Conservation (phyloP, 2,797 vertebrate genomes). For the Mormyrus proboscirostris region DNA sequence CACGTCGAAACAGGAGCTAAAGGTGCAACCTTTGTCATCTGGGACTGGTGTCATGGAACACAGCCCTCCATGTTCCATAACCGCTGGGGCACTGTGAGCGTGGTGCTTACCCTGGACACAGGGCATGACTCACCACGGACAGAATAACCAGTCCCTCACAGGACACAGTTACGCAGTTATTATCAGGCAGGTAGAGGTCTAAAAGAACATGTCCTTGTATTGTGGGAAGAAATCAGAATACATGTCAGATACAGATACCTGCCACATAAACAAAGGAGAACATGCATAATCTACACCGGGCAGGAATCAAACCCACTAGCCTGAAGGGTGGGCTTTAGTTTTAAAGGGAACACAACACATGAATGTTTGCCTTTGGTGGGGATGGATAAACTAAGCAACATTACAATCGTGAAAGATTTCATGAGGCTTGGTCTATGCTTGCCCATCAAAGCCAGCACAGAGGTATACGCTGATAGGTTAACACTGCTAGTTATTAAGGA, state of each 20-base stretch:
- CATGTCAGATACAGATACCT: not conserved
- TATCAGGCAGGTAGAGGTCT: not conserved
- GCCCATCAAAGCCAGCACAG: not conserved
- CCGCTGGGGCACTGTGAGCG: not conserved
- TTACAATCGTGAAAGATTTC: not conserved
- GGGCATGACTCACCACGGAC: not conserved
- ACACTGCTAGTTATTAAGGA: not conserved
- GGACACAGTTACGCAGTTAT: not conserved
- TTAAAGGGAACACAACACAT: not conserved
- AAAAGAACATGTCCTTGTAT: not conserved
- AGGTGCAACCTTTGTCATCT: not conserved
- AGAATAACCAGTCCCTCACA: not conserved
- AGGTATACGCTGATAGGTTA: not conserved
- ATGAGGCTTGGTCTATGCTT: not conserved
- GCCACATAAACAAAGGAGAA: not conserved
- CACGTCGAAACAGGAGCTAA: not conserved
- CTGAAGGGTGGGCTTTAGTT: not conserved
- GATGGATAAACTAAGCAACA: not conserved
- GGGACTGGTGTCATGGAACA: not conserved
- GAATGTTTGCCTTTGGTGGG: not conserved
- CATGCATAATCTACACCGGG: not conserved
- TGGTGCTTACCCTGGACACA: not conserved
- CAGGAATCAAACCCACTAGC: not conserved
- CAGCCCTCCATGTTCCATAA: not conserved
- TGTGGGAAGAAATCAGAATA: not conserved